Percentiles rank a stretch among this genome's conserved stretches.
Evolutionary conservation across 2,797 vertebrate species (phyloP).

Genomic region (Melanotaenia pygmaea): DNA sequence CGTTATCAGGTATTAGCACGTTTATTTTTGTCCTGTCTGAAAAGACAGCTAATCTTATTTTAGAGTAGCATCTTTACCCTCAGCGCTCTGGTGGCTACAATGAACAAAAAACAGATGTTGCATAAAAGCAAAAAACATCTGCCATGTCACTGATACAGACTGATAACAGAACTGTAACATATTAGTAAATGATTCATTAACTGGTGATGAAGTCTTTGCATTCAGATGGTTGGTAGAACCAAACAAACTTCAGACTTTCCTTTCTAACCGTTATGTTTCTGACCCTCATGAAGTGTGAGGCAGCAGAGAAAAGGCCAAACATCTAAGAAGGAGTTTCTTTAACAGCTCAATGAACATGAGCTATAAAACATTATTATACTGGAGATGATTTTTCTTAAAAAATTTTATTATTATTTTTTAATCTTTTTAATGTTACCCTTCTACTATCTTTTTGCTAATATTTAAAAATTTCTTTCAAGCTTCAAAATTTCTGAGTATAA

Average conservation of each 20-base stretch:
- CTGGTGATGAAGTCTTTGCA: conserved; percentile 3
- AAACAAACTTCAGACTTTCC: conserved; percentile 11
- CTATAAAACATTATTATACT: neutral
- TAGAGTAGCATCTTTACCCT: neutral
- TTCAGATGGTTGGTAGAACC: conserved; percentile 12
- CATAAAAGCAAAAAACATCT: neutral
- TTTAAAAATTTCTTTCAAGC: neutral
- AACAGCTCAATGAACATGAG: neutral
- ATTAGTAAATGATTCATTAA: neutral
- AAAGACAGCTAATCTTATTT: neutral
- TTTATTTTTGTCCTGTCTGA: neutral
- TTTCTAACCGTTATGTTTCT: conserved; percentile 8
- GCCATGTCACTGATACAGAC: neutral
- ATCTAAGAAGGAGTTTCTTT: neutral
- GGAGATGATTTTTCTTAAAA: neutral
- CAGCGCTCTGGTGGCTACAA: neutral
- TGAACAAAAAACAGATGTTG: neutral
- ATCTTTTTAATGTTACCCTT: neutral
- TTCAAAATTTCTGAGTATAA: neutral
- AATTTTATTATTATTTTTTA: neutral
- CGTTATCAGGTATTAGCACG: neutral
- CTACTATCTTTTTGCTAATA: neutral
- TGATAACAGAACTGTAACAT: neutral
- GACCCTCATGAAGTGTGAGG: neutral
- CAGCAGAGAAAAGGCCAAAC: neutral